Percentiles rank a stretch among this genome's conserved stretches.
phyloP scores from a whole-genome alignment of 2,797 vertebrate genomes.

The Simalia tracyae region DNA sequence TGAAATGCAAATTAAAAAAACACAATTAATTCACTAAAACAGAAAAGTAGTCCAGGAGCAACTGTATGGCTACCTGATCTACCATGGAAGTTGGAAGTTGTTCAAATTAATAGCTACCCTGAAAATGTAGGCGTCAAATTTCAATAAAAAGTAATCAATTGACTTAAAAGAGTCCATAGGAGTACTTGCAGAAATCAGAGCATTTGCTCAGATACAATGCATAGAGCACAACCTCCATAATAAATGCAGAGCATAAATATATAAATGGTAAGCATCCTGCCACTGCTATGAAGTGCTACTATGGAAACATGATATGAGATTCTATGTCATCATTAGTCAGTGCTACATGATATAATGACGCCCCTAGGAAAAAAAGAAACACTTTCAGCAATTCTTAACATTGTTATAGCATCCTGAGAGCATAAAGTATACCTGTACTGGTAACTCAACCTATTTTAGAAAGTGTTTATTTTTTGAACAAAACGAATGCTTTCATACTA shows the following conservation, averaged over 20 bases:
- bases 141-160: neutral
- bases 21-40: neutral
- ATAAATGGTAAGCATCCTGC: neutral
- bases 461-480: neutral
- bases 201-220: neutral
- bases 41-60: neutral
- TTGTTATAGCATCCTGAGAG: neutral
- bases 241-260: neutral
- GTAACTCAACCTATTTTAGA: neutral
- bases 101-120: neutral
- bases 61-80: neutral
- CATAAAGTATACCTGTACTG: neutral
- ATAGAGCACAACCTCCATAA: neutral
- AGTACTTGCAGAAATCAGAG: neutral
- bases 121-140: neutral
- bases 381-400: neutral
- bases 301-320: neutral
- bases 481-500: neutral
- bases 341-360: neutral
- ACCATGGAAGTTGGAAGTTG: neutral
- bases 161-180: neutral
- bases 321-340: neutral
- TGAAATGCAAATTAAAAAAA: neutral
- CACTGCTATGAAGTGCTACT: neutral
- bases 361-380: neutral